These are phyloP conservation scores for Xanthorhoe designata DNA, from an alignment of 2,888 invertebrate species.

Conservation along the genomic window DNA sequence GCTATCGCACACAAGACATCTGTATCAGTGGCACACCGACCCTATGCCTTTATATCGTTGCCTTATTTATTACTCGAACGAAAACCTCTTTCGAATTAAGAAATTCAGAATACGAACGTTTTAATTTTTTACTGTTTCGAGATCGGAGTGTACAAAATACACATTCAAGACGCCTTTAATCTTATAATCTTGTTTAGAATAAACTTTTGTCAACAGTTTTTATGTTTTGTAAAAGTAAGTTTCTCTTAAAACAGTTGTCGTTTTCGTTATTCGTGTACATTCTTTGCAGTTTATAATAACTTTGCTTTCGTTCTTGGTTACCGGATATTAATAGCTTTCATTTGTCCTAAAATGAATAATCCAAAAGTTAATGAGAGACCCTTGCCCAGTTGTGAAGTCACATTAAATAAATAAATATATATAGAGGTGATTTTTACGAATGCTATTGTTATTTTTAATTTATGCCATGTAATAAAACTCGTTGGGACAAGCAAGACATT, in stretches of 20 bases:
- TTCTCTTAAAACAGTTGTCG: background rate
- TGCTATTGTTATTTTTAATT: conserved; percentile 49
- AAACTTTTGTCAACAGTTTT: background rate
- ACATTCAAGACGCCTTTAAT: background rate
- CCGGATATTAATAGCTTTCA: background rate
- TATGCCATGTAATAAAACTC: conserved; percentile 53
- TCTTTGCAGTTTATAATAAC: too few species aligned
- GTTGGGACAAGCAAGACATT: conserved; percentile 49
- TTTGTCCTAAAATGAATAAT: background rate
- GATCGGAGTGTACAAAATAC: background rate
- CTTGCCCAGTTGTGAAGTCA: background rate
- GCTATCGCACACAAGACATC: conserved; percentile 79
- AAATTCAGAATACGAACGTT: conserved; percentile 62
- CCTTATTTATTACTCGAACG: conserved; percentile 75
- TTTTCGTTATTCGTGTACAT: background rate
- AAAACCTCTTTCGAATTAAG: conserved; percentile 64
- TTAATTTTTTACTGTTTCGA: conserved; percentile 30
- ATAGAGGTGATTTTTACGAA: conserved; percentile 35
- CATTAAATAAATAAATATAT: background rate
- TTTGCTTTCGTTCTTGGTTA: too few species aligned
- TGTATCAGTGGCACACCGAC: conserved; percentile 80
- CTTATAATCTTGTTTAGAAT: background rate
- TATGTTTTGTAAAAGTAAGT: background rate
- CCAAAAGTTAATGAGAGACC: background rate
- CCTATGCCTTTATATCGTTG: conserved; percentile 77